Evolutionary conservation across 1,140 invertebrate species (phyloP), one percentile per base, ranked within the genome.

Genomic region (Rhizoglyphus robini): DNA sequence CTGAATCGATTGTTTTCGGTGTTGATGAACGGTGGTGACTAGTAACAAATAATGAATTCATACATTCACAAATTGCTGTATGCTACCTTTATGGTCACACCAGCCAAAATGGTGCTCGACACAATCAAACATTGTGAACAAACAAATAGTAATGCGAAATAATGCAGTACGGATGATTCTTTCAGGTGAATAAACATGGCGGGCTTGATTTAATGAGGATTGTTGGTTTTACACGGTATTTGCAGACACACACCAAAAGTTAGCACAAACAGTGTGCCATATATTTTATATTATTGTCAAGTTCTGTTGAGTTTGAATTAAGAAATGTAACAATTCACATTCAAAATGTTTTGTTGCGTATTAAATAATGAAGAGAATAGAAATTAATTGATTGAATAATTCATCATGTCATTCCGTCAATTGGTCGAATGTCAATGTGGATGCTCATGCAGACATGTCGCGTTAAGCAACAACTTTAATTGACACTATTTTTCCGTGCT

Each of bases 21-120:
- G 25, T n/a, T 49, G 4, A 64, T 30, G 27, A 48, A 64, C 11
- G 63, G 63, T 34, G 3, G 15, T 20, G 58, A 60, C 58, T 60
- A 18, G 11, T 20, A 2, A 4, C 48, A 25, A 51, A 51, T 20
- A 20, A 2, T 2, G 3, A 18, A 3, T 34, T 32, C 13, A 38
- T 32, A 13, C 15, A 38, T 23, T 60, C 32, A 54, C 23, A 11
- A 27, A 27, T 54, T 8, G 8, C 8, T 11, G 23, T 11, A 32
- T 32, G 51, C 58, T 29, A 60, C 58, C 3, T 60, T n/a, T 3
- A 60, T 60, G 27, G 58, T 60, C 1, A 60, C 58, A 60, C 58
- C 58, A 32, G 29, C 58, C 13, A 60, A 32, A 34, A 60, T 46
- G 15, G 2, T 58, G 2, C n/a, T 27, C n/a, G 58, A 30, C 2